A percentile compares a stretch with the other conserved stretches of the same genome.
phyloP scores from a whole-genome alignment of 2,113 vertebrate genomes.

The Saccopteryx bilineata region DNA sequence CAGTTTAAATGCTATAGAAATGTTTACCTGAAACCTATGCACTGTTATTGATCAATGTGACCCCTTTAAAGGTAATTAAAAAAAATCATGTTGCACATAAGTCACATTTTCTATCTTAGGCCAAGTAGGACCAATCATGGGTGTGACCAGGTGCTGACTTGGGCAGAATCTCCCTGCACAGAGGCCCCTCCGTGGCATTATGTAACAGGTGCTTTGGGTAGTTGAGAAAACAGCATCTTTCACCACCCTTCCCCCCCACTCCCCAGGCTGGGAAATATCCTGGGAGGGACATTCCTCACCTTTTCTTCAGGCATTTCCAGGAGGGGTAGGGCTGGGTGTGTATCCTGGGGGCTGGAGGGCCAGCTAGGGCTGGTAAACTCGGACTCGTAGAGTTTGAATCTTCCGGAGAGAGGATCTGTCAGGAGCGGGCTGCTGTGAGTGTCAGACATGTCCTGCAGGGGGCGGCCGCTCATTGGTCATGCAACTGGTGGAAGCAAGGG shows the following conservation, averaged over 20 bases:
- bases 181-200: neutral
- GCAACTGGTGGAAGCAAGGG: neutral
- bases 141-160: neutral
- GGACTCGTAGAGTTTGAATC: conserved; percentile 52
- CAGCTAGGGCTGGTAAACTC: conserved; percentile 69
- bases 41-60: too few relatives aligned
- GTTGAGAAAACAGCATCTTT: neutral
- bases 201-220: neutral
- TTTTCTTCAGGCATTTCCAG: conserved; percentile 84
- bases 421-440: conserved; percentile 74
- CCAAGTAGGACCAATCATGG: neutral
- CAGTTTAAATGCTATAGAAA: too few relatives aligned
- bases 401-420: conserved; percentile 64
- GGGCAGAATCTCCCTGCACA: neutral
- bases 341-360: conserved; percentile 67
- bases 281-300: conserved; percentile 36
- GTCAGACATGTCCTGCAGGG: conserved; percentile 69
- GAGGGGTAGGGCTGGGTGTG: conserved; percentile 76
- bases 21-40: too few relatives aligned
- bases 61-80: too few relatives aligned
- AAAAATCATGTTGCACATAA: neutral
- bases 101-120: neutral
- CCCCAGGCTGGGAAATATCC: neutral
- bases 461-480: neutral
- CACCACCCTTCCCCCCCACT: too few relatives aligned